Evolutionary conservation across 2,888 invertebrate genomes (phyloP).

Genomic region (Agrotis ipsilon): DNA sequence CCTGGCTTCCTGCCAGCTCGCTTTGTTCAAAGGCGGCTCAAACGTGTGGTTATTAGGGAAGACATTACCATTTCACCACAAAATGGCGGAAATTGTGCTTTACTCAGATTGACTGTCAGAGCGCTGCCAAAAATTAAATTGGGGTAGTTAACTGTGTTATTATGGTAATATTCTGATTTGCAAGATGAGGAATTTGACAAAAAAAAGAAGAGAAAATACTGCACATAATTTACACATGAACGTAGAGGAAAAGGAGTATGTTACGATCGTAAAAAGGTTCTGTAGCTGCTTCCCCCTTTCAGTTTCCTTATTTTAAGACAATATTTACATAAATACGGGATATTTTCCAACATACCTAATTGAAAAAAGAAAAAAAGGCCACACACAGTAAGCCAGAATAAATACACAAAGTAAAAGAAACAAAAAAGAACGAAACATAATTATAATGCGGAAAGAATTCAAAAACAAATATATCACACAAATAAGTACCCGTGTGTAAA

Average conservation of each 20-base stretch:
- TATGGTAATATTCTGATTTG: not conserved
- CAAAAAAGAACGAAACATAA: constrained; percentile 1
- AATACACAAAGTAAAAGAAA: not conserved
- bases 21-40: constrained; percentile 31
- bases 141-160: not conserved
- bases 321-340: not conserved
- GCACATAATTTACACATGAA: not conserved
- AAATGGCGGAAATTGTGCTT: constrained; percentile 43
- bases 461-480: constrained; percentile 21
- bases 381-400: not conserved
- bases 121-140: constrained; percentile 35
- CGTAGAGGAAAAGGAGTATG: not conserved
- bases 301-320: not conserved
- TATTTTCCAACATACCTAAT: not conserved
- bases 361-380: not conserved
- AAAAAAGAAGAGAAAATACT: not conserved
- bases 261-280: not conserved
- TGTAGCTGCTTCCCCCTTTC: no score
- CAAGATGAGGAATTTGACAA: not conserved
- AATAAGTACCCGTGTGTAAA: constrained; percentile 6
- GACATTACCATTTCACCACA: constrained; percentile 46
- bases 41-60: constrained; percentile 30
- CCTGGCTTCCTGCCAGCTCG: constrained; percentile 30
- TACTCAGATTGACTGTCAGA: constrained; percentile 26
- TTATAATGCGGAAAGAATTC: constrained; percentile 17